A percentile compares a stretch with the other conserved stretches of the same genome.
Evolutionary conservation across 2,797 vertebrate species (phyloP).

Genomic region (Poeciliopsis paucimaculata): DNA sequence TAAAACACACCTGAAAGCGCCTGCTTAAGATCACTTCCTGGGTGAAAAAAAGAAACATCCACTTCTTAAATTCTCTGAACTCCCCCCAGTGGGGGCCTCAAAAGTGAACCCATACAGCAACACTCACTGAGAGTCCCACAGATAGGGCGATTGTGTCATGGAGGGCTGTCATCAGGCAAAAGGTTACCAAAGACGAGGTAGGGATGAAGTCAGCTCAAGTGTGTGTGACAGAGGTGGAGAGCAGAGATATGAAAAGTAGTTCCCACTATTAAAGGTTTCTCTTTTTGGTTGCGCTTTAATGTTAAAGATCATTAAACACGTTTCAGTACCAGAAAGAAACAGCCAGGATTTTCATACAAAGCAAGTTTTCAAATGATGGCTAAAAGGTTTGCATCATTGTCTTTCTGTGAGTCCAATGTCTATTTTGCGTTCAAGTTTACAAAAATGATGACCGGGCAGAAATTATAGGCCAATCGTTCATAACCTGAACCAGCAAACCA

Average conservation of each 20-base stretch:
- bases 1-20: slow-evolving; percentile 23
- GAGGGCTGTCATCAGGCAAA: slow-evolving; percentile 58
- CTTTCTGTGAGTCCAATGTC: not conserved
- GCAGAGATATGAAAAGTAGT: slow-evolving; percentile 27
- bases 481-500: too few relatives aligned
- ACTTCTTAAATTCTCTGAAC: slow-evolving; percentile 27
- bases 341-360: not conserved
- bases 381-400: not conserved
- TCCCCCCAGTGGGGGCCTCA: slow-evolving; percentile 22
- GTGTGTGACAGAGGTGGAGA: slow-evolving; percentile 46
- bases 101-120: slow-evolving; percentile 12
- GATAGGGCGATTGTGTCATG: slow-evolving; percentile 58
- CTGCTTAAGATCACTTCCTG: not conserved
- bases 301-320: not conserved
- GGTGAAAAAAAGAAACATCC: slow-evolving; percentile 2
- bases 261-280: not conserved
- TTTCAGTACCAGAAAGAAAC: not conserved
- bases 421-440: not conserved
- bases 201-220: slow-evolving; percentile 51
- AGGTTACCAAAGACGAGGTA: slow-evolving; percentile 54
- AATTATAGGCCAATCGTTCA: not conserved
- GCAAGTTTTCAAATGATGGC: not conserved
- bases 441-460: not conserved
- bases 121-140: slow-evolving; percentile 20
- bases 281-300: not conserved